phyloP scores from a whole-genome alignment of 2,797 vertebrate genomes.

The Carcharodon carcharias region DNA sequence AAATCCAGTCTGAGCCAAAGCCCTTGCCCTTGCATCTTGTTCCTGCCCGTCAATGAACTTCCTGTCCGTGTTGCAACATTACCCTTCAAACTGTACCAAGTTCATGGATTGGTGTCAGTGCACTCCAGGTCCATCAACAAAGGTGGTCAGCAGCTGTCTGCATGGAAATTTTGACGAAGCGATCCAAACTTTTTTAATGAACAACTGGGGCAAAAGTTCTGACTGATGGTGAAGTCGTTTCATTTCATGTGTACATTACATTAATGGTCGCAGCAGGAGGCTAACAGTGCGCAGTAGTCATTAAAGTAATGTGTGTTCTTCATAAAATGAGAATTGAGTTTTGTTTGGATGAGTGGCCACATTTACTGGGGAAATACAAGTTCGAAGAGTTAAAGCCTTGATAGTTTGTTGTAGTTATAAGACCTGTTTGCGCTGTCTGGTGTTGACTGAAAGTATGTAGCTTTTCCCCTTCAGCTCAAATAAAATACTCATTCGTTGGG shows the following conservation, averaged over 20 bases:
- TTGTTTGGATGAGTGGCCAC: background rate
- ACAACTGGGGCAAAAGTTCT: background rate
- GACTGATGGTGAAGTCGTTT: background rate
- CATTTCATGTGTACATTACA: background rate
- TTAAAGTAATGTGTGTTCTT: background rate
- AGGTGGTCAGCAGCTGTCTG: background rate
- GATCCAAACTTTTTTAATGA: background rate
- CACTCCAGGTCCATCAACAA: background rate
- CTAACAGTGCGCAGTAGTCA: no score
- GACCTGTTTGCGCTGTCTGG: background rate
- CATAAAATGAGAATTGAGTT: background rate
- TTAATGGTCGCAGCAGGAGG: background rate
- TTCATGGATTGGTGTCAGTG: background rate
- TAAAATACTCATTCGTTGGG: background rate
- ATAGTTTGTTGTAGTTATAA: background rate
- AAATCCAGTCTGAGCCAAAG: background rate
- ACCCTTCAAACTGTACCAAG: background rate
- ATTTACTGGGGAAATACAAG: background rate
- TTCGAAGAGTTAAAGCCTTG: background rate
- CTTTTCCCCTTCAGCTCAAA: background rate
- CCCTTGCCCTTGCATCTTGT: background rate
- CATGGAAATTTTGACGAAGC: background rate
- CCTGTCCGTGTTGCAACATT: background rate
- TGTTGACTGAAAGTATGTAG: no score
- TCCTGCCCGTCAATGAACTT: background rate